Percentiles rank a stretch among this genome's conserved stretches.
These are phyloP conservation scores for Protobothrops flavoviridis DNA, from an alignment of 2,113 vertebrate species.

Conservation along the genomic window DNA sequence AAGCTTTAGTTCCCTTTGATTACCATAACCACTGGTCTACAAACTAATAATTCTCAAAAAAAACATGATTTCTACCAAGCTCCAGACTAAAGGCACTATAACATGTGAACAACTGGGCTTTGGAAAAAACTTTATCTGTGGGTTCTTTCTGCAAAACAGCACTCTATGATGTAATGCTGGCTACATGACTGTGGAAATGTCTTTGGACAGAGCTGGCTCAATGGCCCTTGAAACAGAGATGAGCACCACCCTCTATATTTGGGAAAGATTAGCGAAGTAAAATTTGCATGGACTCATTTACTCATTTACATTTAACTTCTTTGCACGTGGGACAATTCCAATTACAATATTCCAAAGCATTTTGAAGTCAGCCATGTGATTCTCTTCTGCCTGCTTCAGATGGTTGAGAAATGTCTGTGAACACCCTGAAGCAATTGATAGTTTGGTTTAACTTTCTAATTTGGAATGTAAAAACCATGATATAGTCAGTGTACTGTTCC, in stretches of 20 bases:
- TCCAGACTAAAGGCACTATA: background rate
- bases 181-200: background rate
- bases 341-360: background rate
- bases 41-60: background rate
- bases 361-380: background rate
- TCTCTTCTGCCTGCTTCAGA: background rate
- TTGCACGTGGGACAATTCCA: background rate
- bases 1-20: background rate
- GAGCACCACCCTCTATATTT: background rate
- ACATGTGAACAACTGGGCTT: background rate
- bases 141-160: no score
- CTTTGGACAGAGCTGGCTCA: background rate
- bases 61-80: background rate
- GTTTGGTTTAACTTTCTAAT: background rate
- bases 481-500: background rate
- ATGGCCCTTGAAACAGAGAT: background rate
- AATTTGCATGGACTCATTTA: background rate
- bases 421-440: background rate
- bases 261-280: background rate
- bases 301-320: background rate
- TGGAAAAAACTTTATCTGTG: background rate
- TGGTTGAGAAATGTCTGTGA: background rate
- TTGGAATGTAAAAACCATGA: background rate
- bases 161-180: no score
- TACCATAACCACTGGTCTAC: background rate